Evolutionary conservation across 2,113 vertebrate genomes (phyloP).

Genomic region (Cnemophilus loriae): DNA sequence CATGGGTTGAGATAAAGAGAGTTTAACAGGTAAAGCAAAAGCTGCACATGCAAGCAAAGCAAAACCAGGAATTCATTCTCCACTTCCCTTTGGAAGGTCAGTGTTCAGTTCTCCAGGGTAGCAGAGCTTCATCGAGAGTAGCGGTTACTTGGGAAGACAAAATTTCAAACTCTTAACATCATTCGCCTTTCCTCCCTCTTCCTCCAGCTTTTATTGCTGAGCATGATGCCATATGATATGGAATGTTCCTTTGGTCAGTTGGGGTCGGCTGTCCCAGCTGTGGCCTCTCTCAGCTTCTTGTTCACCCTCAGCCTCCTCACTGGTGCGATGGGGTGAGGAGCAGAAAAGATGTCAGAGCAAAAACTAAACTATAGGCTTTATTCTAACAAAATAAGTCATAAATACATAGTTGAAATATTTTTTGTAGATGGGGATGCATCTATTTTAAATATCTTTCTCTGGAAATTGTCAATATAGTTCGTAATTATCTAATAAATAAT

Average conservation of each 20-base stretch:
- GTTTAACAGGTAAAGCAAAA: background rate
- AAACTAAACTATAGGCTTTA: background rate
- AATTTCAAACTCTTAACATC: background rate
- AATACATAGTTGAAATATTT: background rate
- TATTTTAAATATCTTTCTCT: background rate
- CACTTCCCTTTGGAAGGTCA: background rate
- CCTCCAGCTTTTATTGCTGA: background rate
- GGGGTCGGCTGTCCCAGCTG: background rate
- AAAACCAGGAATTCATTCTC: background rate
- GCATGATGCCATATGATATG: background rate
- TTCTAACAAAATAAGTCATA: background rate
- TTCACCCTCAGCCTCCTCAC: background rate
- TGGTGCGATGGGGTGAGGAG: background rate
- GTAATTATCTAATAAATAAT: background rate
- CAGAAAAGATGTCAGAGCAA: background rate
- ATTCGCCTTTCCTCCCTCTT: background rate
- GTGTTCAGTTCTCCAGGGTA: background rate
- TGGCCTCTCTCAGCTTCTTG: background rate
- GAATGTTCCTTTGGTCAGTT: background rate
- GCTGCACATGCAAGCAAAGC: background rate
- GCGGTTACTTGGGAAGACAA: background rate
- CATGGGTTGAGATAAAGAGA: background rate
- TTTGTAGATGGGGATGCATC: background rate
- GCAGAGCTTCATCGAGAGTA: background rate
- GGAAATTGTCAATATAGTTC: background rate